Evolutionary conservation across 92 coral and sea anemone genomes (phyloP).

Genomic region (Pocillopora grandis): DNA sequence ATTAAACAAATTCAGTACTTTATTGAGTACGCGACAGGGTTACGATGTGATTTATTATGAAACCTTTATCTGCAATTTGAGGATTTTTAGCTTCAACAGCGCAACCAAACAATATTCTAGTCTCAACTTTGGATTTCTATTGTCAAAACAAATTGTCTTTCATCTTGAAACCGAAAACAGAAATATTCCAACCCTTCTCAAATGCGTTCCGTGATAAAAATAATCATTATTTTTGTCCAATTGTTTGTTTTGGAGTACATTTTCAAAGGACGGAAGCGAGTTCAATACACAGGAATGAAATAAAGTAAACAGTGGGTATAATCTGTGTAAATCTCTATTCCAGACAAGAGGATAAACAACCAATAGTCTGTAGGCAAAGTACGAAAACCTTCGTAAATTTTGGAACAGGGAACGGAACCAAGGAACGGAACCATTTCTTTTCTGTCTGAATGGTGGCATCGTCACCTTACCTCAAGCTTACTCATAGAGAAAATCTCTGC

Average conservation of each 20-base stretch:
- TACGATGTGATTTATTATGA: no score
- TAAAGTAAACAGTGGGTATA: not conserved
- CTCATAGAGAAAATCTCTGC: no score
- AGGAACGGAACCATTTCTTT: not conserved
- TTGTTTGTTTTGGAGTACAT: not conserved
- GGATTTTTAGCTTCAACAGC: no score
- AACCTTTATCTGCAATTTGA: no score
- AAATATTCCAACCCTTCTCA: not conserved
- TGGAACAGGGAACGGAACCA: not conserved
- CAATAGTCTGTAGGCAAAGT: not conserved
- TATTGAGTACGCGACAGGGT: no score
- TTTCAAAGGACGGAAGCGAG: not conserved
- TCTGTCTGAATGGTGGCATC: not conserved
- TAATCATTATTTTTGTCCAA: not conserved
- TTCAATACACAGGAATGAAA: not conserved
- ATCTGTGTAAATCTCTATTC: not conserved
- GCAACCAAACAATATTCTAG: no score
- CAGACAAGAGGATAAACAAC: conserved; percentile 1
- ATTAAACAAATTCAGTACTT: no score
- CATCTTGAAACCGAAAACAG: not conserved
- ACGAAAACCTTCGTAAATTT: not conserved
- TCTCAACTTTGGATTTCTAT: no score
- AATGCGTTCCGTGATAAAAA: not conserved
- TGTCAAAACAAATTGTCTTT: not conserved
- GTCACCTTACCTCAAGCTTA: no score